Percentiles rank a stretch among this genome's conserved stretches.
Conservation (phyloP, 2,888 invertebrate species). For the Nomada fucata region DNA sequence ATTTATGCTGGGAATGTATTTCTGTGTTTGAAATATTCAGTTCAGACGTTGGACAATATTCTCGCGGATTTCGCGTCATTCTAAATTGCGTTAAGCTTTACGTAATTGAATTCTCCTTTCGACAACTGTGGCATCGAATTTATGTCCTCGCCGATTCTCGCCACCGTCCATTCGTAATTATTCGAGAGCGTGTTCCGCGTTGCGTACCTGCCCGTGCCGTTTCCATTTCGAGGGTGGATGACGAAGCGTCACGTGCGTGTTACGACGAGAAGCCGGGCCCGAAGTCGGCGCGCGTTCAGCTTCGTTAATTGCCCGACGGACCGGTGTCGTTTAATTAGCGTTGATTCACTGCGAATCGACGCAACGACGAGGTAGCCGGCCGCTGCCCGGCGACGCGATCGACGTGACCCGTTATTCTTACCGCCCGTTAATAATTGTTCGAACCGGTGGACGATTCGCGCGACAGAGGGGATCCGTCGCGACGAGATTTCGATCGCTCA, state of each 20-base stretch:
- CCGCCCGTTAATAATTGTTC: slow-evolving; percentile 15
- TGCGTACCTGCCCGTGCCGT: background rate
- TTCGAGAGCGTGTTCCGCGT: background rate
- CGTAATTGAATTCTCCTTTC: too few relatives aligned
- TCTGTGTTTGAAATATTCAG: too few relatives aligned
- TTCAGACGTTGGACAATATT: too few relatives aligned
- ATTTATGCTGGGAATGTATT: too few relatives aligned
- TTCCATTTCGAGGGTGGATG: background rate
- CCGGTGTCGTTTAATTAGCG: slow-evolving; percentile 55
- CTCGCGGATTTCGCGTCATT: too few relatives aligned
- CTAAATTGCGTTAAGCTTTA: too few relatives aligned
- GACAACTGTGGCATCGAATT: too few relatives aligned
- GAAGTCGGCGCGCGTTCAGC: slow-evolving; percentile 25
- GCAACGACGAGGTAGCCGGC: slow-evolving; percentile 29
- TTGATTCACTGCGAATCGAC: slow-evolving; percentile 64
- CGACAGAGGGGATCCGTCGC: too few relatives aligned
- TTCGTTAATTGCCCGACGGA: slow-evolving; percentile 49
- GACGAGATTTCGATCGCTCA: too few relatives aligned
- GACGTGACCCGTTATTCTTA: slow-evolving; percentile 1
- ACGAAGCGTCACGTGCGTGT: background rate
- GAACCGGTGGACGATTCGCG: too few relatives aligned
- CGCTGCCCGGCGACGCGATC: slow-evolving; percentile 24
- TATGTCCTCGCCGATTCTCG: too few relatives aligned
- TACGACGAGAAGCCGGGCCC: background rate
- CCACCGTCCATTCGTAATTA: background rate